Evolutionary conservation across 2,888 invertebrate genomes (phyloP).

Genomic region (Cephus pulcher): DNA sequence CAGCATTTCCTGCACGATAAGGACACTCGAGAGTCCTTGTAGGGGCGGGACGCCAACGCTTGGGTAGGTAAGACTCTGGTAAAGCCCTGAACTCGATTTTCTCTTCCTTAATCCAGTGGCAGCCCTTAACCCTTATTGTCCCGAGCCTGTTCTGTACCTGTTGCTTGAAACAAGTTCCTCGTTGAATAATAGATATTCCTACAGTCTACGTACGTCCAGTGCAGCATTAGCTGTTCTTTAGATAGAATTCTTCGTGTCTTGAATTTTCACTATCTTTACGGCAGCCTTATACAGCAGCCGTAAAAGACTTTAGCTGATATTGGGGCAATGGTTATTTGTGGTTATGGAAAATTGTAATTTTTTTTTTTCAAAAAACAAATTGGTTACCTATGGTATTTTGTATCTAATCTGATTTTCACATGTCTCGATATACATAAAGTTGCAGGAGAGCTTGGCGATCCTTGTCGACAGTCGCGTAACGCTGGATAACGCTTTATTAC

Average conservation of each 20-base stretch:
- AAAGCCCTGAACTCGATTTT: neutral
- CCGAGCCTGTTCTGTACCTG: conserved; percentile 49
- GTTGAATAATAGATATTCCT: conserved; percentile 59
- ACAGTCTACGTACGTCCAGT: conserved; percentile 1
- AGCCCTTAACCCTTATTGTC: conserved; percentile 51
- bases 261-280: neutral
- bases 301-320: neutral
- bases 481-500: neutral
- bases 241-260: neutral
- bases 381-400: too few relatives aligned
- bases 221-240: neutral
- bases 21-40: neutral
- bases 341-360: neutral
- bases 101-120: conserved; percentile 50
- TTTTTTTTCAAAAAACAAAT: too few relatives aligned
- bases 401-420: neutral
- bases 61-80: conserved; percentile 5
- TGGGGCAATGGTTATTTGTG: neutral
- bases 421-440: neutral
- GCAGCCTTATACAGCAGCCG: neutral
- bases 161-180: conserved; percentile 58
- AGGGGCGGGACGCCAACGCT: conserved; percentile 18
- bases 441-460: neutral
- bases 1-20: neutral
- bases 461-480: neutral